Evolutionary conservation across 2,113 vertebrate genomes (phyloP).

Genomic region (Oryzias melastigma): DNA sequence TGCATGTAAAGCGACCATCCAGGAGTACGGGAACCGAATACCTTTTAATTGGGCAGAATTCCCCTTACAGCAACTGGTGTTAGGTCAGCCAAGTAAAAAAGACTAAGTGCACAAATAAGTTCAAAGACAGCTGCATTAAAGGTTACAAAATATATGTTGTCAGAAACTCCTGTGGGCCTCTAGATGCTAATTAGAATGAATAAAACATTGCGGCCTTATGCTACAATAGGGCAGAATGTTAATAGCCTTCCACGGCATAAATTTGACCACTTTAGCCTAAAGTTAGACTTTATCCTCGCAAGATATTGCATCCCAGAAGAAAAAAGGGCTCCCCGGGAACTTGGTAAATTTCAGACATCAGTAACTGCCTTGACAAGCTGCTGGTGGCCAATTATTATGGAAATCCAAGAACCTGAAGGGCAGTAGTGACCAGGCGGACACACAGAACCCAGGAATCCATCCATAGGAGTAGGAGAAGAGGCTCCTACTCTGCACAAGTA

Average conservation of each 20-base stretch:
- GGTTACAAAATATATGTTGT: conserved; percentile 44
- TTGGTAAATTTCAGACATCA: conserved; percentile 11
- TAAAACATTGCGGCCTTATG: conserved; percentile 44
- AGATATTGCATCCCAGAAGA: background rate
- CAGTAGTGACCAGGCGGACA: conserved; percentile 88
- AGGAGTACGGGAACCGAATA: background rate
- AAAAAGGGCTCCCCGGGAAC: background rate
- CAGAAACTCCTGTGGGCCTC: conserved; percentile 32
- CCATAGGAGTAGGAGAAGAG: conserved; percentile 70
- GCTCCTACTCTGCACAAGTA: conserved; percentile 86
- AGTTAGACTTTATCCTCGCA: conserved; percentile 1
- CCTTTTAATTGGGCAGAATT: conserved; percentile 2
- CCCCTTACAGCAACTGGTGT: conserved; percentile 21
- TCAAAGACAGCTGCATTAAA: conserved; percentile 20
- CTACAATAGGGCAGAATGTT: conserved; percentile 21
- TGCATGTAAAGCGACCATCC: background rate
- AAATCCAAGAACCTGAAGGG: conserved; percentile 75
- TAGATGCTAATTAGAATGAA: conserved; percentile 52
- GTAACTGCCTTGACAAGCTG: background rate
- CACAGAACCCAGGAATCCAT: conserved; percentile 74
- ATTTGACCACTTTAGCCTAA: conserved; percentile 42
- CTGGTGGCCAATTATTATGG: background rate
- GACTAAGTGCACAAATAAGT: conserved; percentile 34
- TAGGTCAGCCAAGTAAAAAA: conserved; percentile 21
- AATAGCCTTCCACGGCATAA: conserved; percentile 27